A percentile compares a stretch with the other conserved stretches of the same genome.
Conservation (phyloP, 2,113 vertebrate species). For the Callaeas wilsoni region DNA sequence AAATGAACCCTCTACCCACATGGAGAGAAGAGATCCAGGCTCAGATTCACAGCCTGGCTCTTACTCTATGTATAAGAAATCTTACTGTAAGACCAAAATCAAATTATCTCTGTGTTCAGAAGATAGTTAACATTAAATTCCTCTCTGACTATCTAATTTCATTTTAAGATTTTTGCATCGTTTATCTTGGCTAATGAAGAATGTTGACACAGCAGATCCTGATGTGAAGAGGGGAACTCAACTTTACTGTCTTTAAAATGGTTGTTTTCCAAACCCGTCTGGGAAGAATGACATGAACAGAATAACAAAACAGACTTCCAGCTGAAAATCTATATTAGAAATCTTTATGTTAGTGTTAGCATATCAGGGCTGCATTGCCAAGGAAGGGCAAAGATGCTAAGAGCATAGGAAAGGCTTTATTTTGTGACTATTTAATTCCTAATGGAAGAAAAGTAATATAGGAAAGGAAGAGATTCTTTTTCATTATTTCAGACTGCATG, state of each 20-base stretch:
- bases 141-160: neutral
- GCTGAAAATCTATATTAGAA: neutral
- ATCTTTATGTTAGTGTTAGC: neutral
- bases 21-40: neutral
- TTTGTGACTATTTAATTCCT: neutral
- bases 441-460: neutral
- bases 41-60: neutral
- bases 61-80: neutral
- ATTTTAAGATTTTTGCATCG: constrained; percentile 8
- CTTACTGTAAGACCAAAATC: constrained; percentile 12
- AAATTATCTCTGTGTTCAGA: neutral
- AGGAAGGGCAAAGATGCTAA: neutral
- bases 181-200: constrained; percentile 21
- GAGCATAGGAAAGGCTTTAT: neutral
- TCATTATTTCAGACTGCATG: neutral
- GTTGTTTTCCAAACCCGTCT: neutral
- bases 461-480: neutral
- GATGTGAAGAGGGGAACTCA: neutral
- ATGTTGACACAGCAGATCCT: neutral
- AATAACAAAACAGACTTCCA: neutral
- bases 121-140: neutral
- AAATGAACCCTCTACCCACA: neutral
- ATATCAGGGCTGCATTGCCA: neutral
- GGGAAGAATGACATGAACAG: neutral
- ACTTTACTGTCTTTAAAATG: neutral